Evolutionary conservation across 2,888 invertebrate species (phyloP).

Genomic region (Deilephila porcellus): DNA sequence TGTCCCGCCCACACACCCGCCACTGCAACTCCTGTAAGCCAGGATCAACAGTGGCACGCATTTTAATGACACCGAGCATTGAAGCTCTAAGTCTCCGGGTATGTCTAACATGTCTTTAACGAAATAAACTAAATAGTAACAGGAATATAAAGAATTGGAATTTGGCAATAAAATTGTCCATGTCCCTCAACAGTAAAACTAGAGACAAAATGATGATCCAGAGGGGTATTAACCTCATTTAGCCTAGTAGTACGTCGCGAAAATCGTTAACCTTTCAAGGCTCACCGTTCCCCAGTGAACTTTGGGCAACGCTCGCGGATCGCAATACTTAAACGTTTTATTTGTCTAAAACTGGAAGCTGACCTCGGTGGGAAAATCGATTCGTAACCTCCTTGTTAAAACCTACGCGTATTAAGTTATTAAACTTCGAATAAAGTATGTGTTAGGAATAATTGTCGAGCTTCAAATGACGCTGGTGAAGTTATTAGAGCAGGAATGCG

Average conservation of each 20-base stretch:
- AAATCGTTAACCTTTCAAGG: constrained; percentile 32
- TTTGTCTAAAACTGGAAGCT: constrained; percentile 48
- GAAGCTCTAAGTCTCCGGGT: too few relatives aligned
- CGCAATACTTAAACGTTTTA: constrained; percentile 43
- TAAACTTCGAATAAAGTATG: not conserved
- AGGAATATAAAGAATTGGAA: too few relatives aligned
- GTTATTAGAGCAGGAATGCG: constrained; percentile 1
- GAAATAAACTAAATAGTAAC: too few relatives aligned
- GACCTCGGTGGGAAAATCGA: constrained; percentile 53
- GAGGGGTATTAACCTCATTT: too few relatives aligned
- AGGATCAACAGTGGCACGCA: too few relatives aligned
- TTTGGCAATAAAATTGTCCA: too few relatives aligned
- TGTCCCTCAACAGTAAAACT: too few relatives aligned
- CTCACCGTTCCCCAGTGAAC: constrained; percentile 19
- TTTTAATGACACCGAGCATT: too few relatives aligned
- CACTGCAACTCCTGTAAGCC: too few relatives aligned
- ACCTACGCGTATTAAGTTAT: constrained; percentile 5
- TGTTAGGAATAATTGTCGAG: not conserved
- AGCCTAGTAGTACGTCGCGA: not conserved
- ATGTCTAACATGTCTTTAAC: too few relatives aligned
- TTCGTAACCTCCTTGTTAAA: constrained; percentile 39
- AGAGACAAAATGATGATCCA: too few relatives aligned
- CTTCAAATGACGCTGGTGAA: not conserved
- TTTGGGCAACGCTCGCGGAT: constrained; percentile 6
- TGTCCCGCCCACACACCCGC: too few relatives aligned